These are phyloP conservation scores for Rhagonycha fulva DNA, from an alignment of 2,888 invertebrate species.

Conservation along the genomic window DNA sequence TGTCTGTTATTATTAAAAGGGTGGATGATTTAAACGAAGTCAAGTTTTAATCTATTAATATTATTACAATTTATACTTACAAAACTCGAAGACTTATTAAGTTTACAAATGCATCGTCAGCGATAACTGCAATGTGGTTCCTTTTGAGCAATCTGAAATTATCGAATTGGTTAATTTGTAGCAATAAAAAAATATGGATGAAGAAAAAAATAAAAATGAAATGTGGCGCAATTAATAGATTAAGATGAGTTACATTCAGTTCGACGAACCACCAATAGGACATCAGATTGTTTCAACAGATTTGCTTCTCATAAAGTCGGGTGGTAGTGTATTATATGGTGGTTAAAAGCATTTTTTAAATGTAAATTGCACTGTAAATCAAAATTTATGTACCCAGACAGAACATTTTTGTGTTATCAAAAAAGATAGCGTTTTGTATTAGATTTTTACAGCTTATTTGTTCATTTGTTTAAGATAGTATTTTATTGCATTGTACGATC, in stretches of 20 bases:
- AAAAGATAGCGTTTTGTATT: not conserved
- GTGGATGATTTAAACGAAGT: slow-evolving; percentile 7
- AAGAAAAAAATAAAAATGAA: not conserved
- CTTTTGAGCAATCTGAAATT: slow-evolving; percentile 79
- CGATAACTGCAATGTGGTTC: slow-evolving; percentile 81
- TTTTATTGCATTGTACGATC: not conserved
- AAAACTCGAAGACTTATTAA: slow-evolving; percentile 79
- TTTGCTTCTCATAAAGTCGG: not conserved
- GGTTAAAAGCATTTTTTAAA: not conserved
- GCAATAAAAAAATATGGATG: not conserved
- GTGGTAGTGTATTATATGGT: not conserved
- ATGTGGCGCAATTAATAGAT: not conserved
- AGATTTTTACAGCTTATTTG: not conserved
- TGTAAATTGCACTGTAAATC: not conserved
- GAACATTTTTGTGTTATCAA: not conserved
- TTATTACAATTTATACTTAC: slow-evolving; percentile 67
- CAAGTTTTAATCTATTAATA: slow-evolving; percentile 3
- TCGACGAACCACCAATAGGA: not conserved
- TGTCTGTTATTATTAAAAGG: slow-evolving; percentile 7
- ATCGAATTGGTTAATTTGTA: slow-evolving; percentile 2
- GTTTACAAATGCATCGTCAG: slow-evolving; percentile 77
- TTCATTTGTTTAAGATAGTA: not conserved
- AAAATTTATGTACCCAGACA: not conserved
- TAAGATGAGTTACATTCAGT: not conserved
- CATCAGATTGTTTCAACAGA: not conserved